Percentiles rank a stretch among this genome's conserved stretches.
Conservation (phyloP, 1,140 invertebrate species). For the Cyphomyrmex costatus region DNA sequence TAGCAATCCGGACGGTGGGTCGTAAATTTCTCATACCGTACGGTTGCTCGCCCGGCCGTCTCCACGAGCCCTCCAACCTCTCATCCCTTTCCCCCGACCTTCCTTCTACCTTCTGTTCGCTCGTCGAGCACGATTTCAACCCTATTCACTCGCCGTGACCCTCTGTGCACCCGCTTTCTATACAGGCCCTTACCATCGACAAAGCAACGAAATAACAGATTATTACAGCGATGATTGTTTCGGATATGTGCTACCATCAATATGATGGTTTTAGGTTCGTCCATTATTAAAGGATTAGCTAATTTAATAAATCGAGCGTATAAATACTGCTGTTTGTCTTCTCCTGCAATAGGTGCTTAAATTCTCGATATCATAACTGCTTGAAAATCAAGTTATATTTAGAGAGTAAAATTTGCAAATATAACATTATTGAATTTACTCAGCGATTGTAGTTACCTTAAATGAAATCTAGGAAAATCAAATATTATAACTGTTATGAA, state of each 20-base stretch:
- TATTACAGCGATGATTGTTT: constrained; percentile 68
- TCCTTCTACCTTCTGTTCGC: constrained; percentile 9
- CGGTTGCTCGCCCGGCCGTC: constrained; percentile 44
- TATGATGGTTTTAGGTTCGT: constrained; percentile 3
- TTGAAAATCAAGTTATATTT: neutral
- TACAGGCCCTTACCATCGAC: constrained; percentile 70
- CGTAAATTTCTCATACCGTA: constrained; percentile 77
- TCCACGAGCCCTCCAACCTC: constrained; percentile 25
- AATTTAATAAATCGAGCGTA: constrained; percentile 8
- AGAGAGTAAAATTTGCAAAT: neutral
- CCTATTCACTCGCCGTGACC: constrained; percentile 77
- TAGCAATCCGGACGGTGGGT: constrained; percentile 75
- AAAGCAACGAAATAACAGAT: constrained; percentile 74
- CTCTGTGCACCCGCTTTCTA: constrained; percentile 78
- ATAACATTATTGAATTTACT: neutral
- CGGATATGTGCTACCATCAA: constrained; percentile 43
- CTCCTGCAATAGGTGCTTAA: neutral
- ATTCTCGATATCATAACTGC: neutral
- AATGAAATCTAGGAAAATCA: neutral
- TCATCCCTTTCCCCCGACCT: neutral
- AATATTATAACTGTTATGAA: neutral
- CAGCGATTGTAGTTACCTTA: neutral
- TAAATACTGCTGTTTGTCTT: neutral
- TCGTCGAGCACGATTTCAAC: constrained; percentile 63
- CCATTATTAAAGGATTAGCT: constrained; percentile 1